phyloP scores from a whole-genome alignment of 2,888 invertebrate genomes.

The Cabera pusaria region DNA sequence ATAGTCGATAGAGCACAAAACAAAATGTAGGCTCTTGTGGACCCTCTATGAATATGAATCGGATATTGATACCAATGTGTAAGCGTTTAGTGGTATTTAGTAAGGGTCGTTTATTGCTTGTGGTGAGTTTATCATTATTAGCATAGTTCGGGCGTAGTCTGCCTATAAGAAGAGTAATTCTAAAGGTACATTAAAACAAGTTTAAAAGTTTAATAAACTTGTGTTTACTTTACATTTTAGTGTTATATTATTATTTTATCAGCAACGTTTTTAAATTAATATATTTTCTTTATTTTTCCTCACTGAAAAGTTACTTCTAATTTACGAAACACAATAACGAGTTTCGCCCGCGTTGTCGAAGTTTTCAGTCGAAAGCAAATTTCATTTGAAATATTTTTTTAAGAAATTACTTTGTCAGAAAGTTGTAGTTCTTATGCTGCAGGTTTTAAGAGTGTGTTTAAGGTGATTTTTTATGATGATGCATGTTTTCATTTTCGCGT shows the following conservation, averaged over 20 bases:
- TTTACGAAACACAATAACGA: conserved; percentile 23
- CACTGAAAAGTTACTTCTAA: conserved; percentile 20
- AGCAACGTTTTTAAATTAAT: not conserved
- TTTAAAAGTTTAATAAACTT: too few relatives aligned
- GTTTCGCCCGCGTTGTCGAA: conserved; percentile 29
- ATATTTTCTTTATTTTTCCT: conserved; percentile 10
- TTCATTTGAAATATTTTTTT: conserved; percentile 50
- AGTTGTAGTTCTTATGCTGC: conserved; percentile 31
- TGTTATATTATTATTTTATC: too few relatives aligned
- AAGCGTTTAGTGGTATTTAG: conserved; percentile 27
- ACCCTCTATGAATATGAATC: conserved; percentile 54
- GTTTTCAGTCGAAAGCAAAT: conserved; percentile 49
- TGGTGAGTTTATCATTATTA: too few relatives aligned
- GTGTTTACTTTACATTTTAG: too few relatives aligned
- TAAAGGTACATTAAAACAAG: too few relatives aligned
- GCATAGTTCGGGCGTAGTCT: too few relatives aligned
- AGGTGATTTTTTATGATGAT: conserved; percentile 49
- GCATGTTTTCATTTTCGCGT: conserved; percentile 78
- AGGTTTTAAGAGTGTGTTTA: conserved; percentile 43
- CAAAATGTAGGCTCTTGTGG: conserved; percentile 56
- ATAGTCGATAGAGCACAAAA: conserved; percentile 69
- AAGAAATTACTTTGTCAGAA: conserved; percentile 33
- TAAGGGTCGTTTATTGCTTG: conserved; percentile 14
- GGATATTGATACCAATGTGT: conserved; percentile 37
- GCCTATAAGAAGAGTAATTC: too few relatives aligned